phyloP scores from a whole-genome alignment of 64 coral and sea anemone species.

The Trachythela sp. region DNA sequence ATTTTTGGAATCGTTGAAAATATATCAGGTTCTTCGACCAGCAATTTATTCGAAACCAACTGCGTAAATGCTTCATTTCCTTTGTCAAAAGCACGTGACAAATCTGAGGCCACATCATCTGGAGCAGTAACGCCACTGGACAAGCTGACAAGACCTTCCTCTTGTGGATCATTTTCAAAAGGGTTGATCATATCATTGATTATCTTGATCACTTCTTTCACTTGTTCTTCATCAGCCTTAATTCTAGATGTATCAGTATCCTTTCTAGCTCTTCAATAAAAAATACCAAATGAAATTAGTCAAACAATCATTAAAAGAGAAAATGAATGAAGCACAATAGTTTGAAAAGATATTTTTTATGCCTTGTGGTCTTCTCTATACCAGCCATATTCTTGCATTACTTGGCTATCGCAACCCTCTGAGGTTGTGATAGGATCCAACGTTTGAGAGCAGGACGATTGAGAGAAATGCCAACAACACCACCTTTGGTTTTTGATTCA shows the following conservation, averaged over 20 bases:
- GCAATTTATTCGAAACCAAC: constrained; percentile 18
- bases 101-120: constrained; percentile 9
- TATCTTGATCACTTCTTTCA: constrained; percentile 3
- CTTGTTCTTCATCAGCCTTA: not conserved
- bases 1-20: constrained; percentile 17
- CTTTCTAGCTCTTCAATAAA: constrained; percentile 6
- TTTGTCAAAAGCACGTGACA: not conserved
- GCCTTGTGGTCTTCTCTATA: not conserved
- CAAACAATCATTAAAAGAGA: not conserved
- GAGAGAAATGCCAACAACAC: not conserved
- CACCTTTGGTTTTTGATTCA: constrained; percentile 9
- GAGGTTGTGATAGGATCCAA: constrained; percentile 5
- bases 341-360: not conserved
- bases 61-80: constrained; percentile 24
- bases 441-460: not conserved
- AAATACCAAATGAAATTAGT: not conserved
- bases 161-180: constrained; percentile 17
- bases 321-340: not conserved
- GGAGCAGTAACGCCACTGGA: not conserved
- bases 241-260: constrained; percentile 18
- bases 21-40: no score
- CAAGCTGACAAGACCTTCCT: not conserved
- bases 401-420: not conserved
- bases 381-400: constrained; percentile 16
- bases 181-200: constrained; percentile 24